A percentile compares a stretch with the other conserved stretches of the same genome.
These are phyloP conservation scores for Stratiomys singularior DNA, from an alignment of 2,888 invertebrate species.

Conservation along the genomic window DNA sequence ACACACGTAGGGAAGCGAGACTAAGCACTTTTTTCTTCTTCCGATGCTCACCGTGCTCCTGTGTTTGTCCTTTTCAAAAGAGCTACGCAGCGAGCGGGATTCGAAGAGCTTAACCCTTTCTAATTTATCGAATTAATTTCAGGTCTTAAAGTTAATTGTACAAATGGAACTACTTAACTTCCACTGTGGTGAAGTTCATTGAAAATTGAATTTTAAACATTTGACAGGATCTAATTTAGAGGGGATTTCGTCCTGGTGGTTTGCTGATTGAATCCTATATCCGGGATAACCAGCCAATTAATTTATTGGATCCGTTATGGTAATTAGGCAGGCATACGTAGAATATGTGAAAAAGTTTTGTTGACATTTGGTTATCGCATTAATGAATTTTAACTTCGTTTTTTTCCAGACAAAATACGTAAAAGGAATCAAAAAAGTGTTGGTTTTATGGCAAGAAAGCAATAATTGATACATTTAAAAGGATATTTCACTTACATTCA, in stretches of 20 bases:
- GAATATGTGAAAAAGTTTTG: too few species aligned
- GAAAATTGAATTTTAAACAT: conserved; percentile 37
- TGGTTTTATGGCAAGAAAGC: neutral
- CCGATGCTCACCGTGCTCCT: neutral
- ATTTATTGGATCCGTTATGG: neutral
- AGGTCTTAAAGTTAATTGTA: conserved; percentile 45
- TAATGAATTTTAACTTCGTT: too few species aligned
- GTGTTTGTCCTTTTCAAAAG: neutral
- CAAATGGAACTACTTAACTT: conserved; percentile 19
- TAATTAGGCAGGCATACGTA: too few species aligned
- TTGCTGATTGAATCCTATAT: conserved; percentile 13
- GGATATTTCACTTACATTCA: conserved; percentile 69
- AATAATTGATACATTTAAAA: neutral
- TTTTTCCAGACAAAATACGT: too few species aligned
- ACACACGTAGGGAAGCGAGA: too few species aligned
- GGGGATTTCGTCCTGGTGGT: neutral
- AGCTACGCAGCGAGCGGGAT: neutral
- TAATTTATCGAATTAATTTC: conserved; percentile 48
- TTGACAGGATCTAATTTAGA: neutral
- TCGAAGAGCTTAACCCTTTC: neutral
- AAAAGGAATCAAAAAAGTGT: too few species aligned
- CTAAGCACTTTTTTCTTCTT: neutral
- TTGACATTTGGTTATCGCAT: too few species aligned
- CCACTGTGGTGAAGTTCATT: conserved; percentile 9
- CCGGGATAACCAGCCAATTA: neutral